phyloP scores from a whole-genome alignment of 2,888 invertebrate species.

The Drosophila melanosoma region DNA sequence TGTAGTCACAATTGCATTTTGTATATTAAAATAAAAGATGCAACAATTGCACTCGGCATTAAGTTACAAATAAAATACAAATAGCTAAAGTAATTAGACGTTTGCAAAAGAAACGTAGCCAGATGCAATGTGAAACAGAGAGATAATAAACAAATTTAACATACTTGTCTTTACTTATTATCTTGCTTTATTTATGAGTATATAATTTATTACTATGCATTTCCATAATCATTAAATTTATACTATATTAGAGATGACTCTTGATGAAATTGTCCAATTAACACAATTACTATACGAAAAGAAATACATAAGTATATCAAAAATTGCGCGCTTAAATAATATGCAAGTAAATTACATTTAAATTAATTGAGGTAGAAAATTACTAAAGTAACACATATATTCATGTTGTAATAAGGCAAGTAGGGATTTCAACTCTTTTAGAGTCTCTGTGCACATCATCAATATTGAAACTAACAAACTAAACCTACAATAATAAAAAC shows the following conservation, averaged over 20 bases:
- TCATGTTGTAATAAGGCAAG: slow-evolving; percentile 74
- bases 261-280: slow-evolving; percentile 36
- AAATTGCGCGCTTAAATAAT: slow-evolving; percentile 68
- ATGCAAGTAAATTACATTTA: slow-evolving; percentile 70
- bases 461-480: slow-evolving; percentile 63
- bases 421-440: slow-evolving; percentile 68
- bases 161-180: slow-evolving; percentile 36
- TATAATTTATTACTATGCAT: slow-evolving; percentile 53
- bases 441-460: slow-evolving; percentile 62
- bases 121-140: slow-evolving; percentile 24
- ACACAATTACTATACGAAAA: slow-evolving; percentile 34
- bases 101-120: slow-evolving; percentile 23
- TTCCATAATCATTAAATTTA: slow-evolving; percentile 46
- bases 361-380: slow-evolving; percentile 79
- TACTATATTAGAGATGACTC: slow-evolving; percentile 60
- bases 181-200: slow-evolving; percentile 49
- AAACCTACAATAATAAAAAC: slow-evolving; percentile 60
- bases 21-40: slow-evolving; percentile 31
- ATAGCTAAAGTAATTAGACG: slow-evolving; percentile 15
- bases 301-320: slow-evolving; percentile 32
- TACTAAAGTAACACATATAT: slow-evolving; percentile 80
- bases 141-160: slow-evolving; percentile 38
- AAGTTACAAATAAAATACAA: slow-evolving; percentile 7
- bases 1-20: slow-evolving; percentile 45
- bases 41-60: slow-evolving; percentile 55